Conservation (phyloP, 2,797 vertebrate species). For the Takifugu rubripes region DNA sequence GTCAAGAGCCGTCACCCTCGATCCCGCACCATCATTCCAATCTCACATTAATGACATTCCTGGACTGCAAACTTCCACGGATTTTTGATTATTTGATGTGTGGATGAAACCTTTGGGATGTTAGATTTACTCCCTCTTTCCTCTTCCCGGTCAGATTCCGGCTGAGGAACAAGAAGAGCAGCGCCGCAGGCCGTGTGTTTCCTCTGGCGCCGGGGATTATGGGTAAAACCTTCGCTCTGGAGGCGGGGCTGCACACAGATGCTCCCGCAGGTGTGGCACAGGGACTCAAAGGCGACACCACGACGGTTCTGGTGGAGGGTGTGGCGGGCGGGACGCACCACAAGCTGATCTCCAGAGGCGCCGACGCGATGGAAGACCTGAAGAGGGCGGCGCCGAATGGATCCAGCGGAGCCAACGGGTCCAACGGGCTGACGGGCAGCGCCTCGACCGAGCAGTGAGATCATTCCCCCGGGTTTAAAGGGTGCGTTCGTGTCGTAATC, state of each 20-base stretch:
- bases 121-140: background rate
- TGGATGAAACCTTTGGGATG: too few species aligned
- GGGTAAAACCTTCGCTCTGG: conserved; percentile 81
- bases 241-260: conserved; percentile 66
- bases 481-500: background rate
- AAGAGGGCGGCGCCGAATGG: conserved; percentile 81
- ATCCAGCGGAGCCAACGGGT: conserved; percentile 67
- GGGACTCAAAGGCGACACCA: conserved; percentile 76
- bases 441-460: conserved; percentile 69
- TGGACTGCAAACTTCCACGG: too few species aligned
- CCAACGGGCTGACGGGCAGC: conserved; percentile 58
- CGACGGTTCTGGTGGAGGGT: conserved; percentile 60
- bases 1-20: too few species aligned
- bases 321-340: conserved; percentile 75
- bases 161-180: conserved; percentile 94
- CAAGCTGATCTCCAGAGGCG: conserved; percentile 84
- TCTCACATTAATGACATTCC: too few species aligned
- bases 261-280: conserved; percentile 55
- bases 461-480: background rate
- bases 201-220: conserved; percentile 72
- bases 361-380: conserved; percentile 81
- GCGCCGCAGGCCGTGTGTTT: conserved; percentile 80
- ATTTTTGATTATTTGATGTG: too few species aligned
- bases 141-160: conserved; percentile 76
- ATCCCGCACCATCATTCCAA: too few species aligned